These are phyloP conservation scores for Mylabris phalerata DNA, from an alignment of 1,140 invertebrate genomes.

Conservation along the genomic window DNA sequence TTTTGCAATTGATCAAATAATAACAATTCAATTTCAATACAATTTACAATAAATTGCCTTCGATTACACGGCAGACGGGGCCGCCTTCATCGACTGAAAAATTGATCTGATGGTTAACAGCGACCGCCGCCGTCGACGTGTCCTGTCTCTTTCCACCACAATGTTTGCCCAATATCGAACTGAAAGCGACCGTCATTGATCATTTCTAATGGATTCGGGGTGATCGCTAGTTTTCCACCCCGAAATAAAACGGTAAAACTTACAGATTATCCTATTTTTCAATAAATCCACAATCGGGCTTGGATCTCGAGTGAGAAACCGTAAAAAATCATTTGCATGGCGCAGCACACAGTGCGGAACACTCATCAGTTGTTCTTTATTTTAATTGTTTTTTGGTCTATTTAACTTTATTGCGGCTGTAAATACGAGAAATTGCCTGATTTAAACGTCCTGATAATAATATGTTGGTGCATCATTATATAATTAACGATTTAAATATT, in stretches of 20 bases:
- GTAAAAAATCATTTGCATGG: slow-evolving; percentile 13
- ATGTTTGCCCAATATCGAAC: neutral
- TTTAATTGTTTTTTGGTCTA: slow-evolving; percentile 15
- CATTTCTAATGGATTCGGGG: slow-evolving; percentile 2
- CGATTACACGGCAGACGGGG: no score
- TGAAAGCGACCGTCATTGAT: slow-evolving; percentile 4
- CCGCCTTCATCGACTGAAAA: no score
- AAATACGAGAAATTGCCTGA: slow-evolving; percentile 12
- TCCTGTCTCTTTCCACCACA: neutral
- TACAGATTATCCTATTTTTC: neutral
- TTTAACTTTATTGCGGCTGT: slow-evolving; percentile 12
- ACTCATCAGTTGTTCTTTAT: neutral
- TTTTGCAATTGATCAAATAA: neutral
- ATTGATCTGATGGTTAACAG: no score
- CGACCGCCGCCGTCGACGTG: neutral
- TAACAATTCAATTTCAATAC: slow-evolving; percentile 3
- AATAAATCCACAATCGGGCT: neutral
- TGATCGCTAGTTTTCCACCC: no score
- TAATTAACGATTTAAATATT: slow-evolving; percentile 14
- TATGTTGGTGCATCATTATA: slow-evolving; percentile 9
- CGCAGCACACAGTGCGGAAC: slow-evolving; percentile 8
- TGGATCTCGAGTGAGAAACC: no score
- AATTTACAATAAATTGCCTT: no score
- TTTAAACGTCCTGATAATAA: slow-evolving; percentile 15
- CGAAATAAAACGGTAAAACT: neutral